Base-by-base conservation (phyloP, 2,888 invertebrate genomes). In the Cryptophagus acutangulus region DNA sequence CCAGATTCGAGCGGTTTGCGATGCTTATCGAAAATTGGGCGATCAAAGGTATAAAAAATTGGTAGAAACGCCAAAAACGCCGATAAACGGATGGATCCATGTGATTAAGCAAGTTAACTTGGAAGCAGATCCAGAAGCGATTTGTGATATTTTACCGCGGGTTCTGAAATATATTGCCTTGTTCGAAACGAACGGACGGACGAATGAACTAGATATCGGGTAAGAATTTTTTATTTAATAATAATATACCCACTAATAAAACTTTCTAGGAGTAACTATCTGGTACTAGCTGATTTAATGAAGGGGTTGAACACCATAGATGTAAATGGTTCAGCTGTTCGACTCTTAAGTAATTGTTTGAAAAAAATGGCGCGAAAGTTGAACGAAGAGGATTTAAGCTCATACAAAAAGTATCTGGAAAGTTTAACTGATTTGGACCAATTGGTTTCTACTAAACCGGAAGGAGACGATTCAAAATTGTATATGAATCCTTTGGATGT, bases 151-250 rank as follows among this genome's bases (percentile, higher is more conserved):
- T 45, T 45, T 65, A 17, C 52, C 64, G 6, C 58, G 63, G 40
- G 55, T 57, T 15, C 47, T 67, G n/a, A 66, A 66, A 43, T 67
- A 66, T 38, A 65, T 67, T 33, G 61, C 62, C 3, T 45, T 64
- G 15, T 67, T 57, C 48, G 66, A 64, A 46, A 52, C 59, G 6
- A 13, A 3, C 3, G 12, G n/a, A 4, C 26, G 4, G 12, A 34
- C 5, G 34, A 20, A 20, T 20, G 9, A 20, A 20, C 9, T 20
- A 6, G 9, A 20, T 20, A 20, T 20, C 20, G 20, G 20, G 9
- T 20, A 9, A 20, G 20, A 20, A 6, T 9, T 6, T n/a, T n/a
- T n/a, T n/a, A n/a, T n/a, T n/a, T n/a, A n/a, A n/a, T n/a, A n/a
- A n/a, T n/a, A n/a, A n/a, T n/a, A n/a, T n/a, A n/a, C n/a, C n/a